Evolutionary conservation across 1,140 invertebrate species (phyloP).

Genomic region (Polypedilum pembai): DNA sequence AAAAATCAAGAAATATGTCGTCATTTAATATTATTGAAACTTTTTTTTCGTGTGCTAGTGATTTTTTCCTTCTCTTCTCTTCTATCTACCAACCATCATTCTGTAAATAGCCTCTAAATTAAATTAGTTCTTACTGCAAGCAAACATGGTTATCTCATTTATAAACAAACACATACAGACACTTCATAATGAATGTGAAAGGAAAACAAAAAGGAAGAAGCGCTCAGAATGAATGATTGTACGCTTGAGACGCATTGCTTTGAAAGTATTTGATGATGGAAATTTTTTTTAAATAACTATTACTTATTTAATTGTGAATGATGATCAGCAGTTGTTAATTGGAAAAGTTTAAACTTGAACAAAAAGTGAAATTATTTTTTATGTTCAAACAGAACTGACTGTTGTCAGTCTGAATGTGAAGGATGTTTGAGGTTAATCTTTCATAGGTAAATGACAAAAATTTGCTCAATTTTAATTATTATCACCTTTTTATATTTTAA

Average conservation of each 20-base stretch:
- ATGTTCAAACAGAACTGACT: not conserved
- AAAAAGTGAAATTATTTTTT: not conserved
- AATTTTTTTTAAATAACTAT: not conserved
- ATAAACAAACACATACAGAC: too few relatives aligned
- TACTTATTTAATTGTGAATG: slow-evolving; percentile 4
- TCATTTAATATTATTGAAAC: not conserved
- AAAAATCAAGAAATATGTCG: not conserved
- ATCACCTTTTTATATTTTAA: not conserved
- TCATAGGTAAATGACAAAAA: not conserved
- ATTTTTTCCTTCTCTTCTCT: not conserved
- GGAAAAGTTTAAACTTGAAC: not conserved
- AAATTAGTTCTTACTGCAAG: not conserved
- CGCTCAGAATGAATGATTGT: too few relatives aligned
- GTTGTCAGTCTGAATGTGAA: not conserved
- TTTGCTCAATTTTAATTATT: slow-evolving; percentile 2
- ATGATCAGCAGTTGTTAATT: not conserved
- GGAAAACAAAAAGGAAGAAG: too few relatives aligned
- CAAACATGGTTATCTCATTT: too few relatives aligned
- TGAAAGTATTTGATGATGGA: too few relatives aligned
- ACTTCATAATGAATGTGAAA: too few relatives aligned
- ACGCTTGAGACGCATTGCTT: too few relatives aligned
- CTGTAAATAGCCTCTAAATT: not conserved
- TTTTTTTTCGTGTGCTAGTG: not conserved
- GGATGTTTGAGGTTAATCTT: not conserved
- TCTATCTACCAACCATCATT: not conserved